Base-by-base conservation (phyloP, 2,888 invertebrate genomes). In the Dione vanillae region DNA sequence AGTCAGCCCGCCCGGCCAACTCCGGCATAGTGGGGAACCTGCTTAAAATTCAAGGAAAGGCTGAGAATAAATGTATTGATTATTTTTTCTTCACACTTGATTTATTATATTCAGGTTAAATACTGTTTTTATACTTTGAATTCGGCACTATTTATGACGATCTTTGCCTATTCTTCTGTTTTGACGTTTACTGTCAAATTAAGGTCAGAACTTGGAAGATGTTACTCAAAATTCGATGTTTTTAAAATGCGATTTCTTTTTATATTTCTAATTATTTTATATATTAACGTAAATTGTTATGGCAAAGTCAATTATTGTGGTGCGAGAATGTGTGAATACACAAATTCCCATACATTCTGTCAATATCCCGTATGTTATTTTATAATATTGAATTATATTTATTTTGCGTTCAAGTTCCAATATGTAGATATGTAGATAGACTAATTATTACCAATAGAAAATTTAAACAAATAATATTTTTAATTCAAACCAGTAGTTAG, bases 271-370 rank as follows among this genome's bases (percentile, higher is more conserved):
- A 54, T 49, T 45, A 19, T 56, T 68, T 10, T 68, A 40, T 71
- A 73, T 40, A 20, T 49, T 43, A 80, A 37, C 35, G 79, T 70
- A 10, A 52, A 40, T 12, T 71, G 45, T 19, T 54, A 73, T 66
- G 75, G 74, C 19, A 68, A 80, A 0, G 80, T 89, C 65, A 87
- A 86, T 76, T 92, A 92, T 66, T 92, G 92, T 71, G 88, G 89
- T 0, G 79, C 89, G 0, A 85, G 80, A 70, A 87, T 92, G 89
- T 92, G 92, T 71, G 85, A 77, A 0, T 80, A 84, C 64, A 82
- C 84, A 0, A 78, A 90, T 51, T 74, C 78, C 0, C 92, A 92
- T 71, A 92, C 91, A 0, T 86, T 90, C 73, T 92, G 92, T 72
- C 84, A 83, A 76, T 92, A 80, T 74, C 75, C 81, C 62, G 92